A percentile compares a stretch with the other conserved stretches of the same genome.
These are phyloP conservation scores for Pangasianodon gigas DNA, from an alignment of 2,113 vertebrate species.

Conservation along the genomic window DNA sequence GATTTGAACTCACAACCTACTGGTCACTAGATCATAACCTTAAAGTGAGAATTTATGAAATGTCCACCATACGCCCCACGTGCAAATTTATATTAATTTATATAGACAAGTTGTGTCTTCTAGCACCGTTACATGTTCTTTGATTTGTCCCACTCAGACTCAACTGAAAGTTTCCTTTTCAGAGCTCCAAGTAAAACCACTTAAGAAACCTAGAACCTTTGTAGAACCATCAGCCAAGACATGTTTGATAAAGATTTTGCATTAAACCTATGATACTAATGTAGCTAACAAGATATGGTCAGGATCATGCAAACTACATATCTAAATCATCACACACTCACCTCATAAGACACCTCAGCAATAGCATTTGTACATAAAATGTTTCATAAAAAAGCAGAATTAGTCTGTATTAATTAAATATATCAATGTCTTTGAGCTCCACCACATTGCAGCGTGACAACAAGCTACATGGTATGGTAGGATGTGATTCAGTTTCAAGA, in stretches of 20 bases:
- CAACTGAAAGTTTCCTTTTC: too few relatives aligned
- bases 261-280: not conserved
- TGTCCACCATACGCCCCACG: not conserved
- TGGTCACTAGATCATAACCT: not conserved
- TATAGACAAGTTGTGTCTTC: too few relatives aligned
- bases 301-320: not conserved
- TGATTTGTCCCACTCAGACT: too few relatives aligned
- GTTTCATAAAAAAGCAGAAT: not conserved
- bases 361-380: not conserved
- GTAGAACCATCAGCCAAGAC: not conserved
- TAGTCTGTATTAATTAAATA: not conserved
- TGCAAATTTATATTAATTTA: too few relatives aligned
- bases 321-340: not conserved
- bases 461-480: not conserved
- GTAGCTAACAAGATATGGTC: too few relatives aligned
- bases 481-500: not conserved
- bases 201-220: not conserved
- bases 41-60: not conserved
- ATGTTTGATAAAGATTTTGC: not conserved
- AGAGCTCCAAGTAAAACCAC: too few relatives aligned
- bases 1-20: not conserved
- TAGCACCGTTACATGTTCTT: too few relatives aligned
- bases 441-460: not conserved
- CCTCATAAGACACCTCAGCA: not conserved
- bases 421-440: not conserved